Evolutionary conservation across 1,140 invertebrate species (phyloP).

Genomic region (Ditylenchus dipsaci): DNA sequence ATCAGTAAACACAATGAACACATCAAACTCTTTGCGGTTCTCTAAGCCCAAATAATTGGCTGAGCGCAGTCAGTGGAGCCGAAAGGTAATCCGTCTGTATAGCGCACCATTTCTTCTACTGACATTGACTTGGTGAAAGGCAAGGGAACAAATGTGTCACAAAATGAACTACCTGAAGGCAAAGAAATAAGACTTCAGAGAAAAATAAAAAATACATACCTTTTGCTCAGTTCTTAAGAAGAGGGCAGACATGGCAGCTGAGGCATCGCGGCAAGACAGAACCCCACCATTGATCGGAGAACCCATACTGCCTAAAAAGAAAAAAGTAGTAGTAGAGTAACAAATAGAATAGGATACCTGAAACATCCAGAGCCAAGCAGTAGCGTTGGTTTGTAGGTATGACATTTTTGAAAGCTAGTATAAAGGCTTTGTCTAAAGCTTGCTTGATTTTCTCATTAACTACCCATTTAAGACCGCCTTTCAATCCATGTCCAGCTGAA

Average conservation of each 20-base stretch:
- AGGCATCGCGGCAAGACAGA: conserved; percentile 59
- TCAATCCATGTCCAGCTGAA: conserved; percentile 63
- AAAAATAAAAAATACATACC: conserved; percentile 1
- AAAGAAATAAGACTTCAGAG: no score
- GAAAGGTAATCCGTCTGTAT: conserved; percentile 47
- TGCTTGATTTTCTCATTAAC: conserved; percentile 45
- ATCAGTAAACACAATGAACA: conserved; percentile 61
- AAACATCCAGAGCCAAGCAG: conserved; percentile 65
- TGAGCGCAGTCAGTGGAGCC: conserved; percentile 61
- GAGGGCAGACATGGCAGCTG: conserved; percentile 47
- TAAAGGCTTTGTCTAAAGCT: conserved; percentile 59
- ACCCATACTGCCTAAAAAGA: conserved; percentile 53
- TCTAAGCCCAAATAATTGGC: conserved; percentile 65
- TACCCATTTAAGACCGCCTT: conserved; percentile 58
- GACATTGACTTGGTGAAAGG: conserved; percentile 40
- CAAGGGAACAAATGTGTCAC: conserved; percentile 26
- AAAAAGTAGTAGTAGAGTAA: conserved; percentile 6
- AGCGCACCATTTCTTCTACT: conserved; percentile 47
- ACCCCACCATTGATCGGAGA: conserved; percentile 59
- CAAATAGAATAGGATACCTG: conserved; percentile 47
- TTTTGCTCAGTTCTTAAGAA: conserved; percentile 44
- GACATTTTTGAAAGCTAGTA: conserved; percentile 60
- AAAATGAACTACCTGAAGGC: conserved; percentile 42
- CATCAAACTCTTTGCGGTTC: conserved; percentile 64
- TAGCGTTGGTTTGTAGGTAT: conserved; percentile 63